These are phyloP conservation scores for Gnathonemus longibarbis DNA, from an alignment of 2,113 vertebrate species.

Conservation along the genomic window DNA sequence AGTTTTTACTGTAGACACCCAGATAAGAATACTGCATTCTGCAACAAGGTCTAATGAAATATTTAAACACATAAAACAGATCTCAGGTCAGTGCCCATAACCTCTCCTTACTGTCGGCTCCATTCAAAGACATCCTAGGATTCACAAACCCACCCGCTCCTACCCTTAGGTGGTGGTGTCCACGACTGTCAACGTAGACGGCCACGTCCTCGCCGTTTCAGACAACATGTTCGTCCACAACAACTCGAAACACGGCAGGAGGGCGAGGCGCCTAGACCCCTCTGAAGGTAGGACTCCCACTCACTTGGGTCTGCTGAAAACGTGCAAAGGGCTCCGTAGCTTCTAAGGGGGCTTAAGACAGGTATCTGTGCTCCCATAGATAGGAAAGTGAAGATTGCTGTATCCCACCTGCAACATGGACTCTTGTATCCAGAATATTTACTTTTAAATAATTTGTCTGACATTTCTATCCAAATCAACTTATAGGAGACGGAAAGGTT, in stretches of 20 bases:
- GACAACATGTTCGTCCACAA: slow-evolving; percentile 98
- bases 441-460: background rate
- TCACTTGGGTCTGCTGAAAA: background rate
- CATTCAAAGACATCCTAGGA: background rate
- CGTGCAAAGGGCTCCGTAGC: background rate
- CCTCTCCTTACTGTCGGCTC: background rate
- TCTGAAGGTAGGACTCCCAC: slow-evolving; percentile 74
- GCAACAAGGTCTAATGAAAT: background rate
- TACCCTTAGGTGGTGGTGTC: slow-evolving; percentile 78
- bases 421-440: background rate
- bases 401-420: background rate
- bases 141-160: background rate
- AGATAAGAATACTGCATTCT: background rate
- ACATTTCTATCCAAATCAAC: background rate
- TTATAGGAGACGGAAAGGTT: background rate
- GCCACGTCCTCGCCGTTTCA: slow-evolving; percentile 83
- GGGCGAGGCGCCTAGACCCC: slow-evolving; percentile 82
- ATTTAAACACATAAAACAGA: background rate
- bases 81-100: background rate
- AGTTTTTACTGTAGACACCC: background rate
- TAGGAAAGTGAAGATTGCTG: background rate
- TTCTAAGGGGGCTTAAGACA: background rate
- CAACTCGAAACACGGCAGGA: slow-evolving; percentile 92
- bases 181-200: slow-evolving; percentile 87
- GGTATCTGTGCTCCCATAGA: background rate